phyloP scores from a whole-genome alignment of 2,113 vertebrate genomes.

The Saccopteryx leptura region DNA sequence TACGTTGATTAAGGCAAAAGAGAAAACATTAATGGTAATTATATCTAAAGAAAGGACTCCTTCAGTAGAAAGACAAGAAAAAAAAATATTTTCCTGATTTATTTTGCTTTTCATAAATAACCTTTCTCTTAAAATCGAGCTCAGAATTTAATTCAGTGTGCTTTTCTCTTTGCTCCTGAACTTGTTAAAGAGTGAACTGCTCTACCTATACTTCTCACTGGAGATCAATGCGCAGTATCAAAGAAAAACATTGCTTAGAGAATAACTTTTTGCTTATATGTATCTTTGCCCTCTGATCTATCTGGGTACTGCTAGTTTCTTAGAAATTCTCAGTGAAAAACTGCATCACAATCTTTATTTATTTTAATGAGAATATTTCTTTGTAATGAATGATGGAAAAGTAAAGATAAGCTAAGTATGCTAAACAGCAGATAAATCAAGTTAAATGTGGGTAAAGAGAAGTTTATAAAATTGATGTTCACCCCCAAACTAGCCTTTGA shows the following conservation, averaged over 20 bases:
- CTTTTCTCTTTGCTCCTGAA: not conserved
- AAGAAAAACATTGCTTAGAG: not conserved
- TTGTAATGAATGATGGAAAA: constrained; percentile 15
- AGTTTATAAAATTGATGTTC: constrained; percentile 76
- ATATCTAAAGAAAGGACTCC: not conserved
- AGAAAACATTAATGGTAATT: not conserved
- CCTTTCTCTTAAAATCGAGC: not conserved
- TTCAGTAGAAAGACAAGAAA: not conserved
- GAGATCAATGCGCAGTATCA: not conserved
- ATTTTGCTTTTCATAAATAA: constrained; percentile 54
- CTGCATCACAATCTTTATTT: not conserved
- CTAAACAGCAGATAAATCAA: constrained; percentile 41
- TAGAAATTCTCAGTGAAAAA: constrained; percentile 31
- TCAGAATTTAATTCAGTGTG: not conserved
- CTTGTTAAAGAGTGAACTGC: not conserved
- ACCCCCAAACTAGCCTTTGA: constrained; percentile 71
- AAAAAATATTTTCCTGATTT: not conserved
- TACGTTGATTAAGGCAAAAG: not conserved
- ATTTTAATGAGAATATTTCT: constrained; percentile 43
- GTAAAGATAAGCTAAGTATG: constrained; percentile 32
- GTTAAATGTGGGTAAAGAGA: constrained; percentile 59
- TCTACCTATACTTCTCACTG: not conserved
- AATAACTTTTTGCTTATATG: not conserved
- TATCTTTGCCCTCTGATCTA: not conserved
- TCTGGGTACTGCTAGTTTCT: not conserved